Evolutionary conservation across 2,797 vertebrate genomes (phyloP).

Genomic region (Harpagifer antarcticus): DNA sequence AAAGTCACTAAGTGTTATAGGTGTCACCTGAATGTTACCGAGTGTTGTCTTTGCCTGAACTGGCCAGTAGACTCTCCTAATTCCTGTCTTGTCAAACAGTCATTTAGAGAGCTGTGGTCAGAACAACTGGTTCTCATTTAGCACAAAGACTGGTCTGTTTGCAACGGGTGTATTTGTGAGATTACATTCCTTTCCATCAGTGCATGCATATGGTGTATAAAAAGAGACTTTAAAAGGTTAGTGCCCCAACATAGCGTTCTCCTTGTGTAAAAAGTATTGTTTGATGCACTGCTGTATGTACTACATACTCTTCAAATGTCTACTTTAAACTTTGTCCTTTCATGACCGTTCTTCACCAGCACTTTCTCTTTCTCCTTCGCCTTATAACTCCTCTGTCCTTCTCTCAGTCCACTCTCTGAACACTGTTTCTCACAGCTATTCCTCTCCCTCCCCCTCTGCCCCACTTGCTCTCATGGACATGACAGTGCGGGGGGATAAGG

Average conservation of each 20-base stretch:
- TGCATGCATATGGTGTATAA: slow-evolving; percentile 68
- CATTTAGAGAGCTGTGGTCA: slow-evolving; percentile 45
- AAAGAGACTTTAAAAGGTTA: slow-evolving; percentile 61
- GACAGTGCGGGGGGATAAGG: slow-evolving; percentile 98
- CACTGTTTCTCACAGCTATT: slow-evolving; percentile 73
- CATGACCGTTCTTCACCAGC: slow-evolving; percentile 55
- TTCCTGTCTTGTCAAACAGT: slow-evolving; percentile 60
- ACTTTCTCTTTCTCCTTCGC: slow-evolving; percentile 59
- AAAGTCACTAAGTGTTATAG: slow-evolving; percentile 2
- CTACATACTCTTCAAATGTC: slow-evolving; percentile 75
- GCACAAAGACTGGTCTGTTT: slow-evolving; percentile 72
- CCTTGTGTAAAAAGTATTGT: slow-evolving; percentile 59
- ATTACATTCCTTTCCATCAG: slow-evolving; percentile 78
- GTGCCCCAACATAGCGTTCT: slow-evolving; percentile 13
- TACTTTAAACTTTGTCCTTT: slow-evolving; percentile 61
- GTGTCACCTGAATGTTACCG: slow-evolving; percentile 13
- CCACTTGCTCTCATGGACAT: slow-evolving; percentile 90
- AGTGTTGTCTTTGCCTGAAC: slow-evolving; percentile 29
- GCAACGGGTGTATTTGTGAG: slow-evolving; percentile 61
- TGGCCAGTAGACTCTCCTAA: slow-evolving; percentile 21
- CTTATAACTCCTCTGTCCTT: slow-evolving; percentile 65
- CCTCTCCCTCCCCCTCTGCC: slow-evolving; percentile 68
- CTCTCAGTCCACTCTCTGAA: slow-evolving; percentile 65
- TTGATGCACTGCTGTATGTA: slow-evolving; percentile 83
- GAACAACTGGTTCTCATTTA: slow-evolving; percentile 77